These are phyloP conservation scores for Malthinus flaveolus DNA, from an alignment of 2,888 invertebrate genomes.

Conservation along the genomic window DNA sequence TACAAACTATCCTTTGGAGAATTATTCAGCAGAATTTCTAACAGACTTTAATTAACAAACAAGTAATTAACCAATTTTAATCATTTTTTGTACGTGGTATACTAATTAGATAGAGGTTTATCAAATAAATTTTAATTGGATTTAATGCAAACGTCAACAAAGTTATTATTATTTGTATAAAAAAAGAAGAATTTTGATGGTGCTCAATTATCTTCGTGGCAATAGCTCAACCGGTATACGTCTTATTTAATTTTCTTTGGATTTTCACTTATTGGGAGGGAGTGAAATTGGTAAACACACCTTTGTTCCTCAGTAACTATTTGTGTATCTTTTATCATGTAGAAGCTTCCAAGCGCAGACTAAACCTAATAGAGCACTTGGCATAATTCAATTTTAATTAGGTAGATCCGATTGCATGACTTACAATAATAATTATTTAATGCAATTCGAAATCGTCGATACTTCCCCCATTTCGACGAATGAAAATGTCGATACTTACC, in stretches of 20 bases:
- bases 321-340: no score
- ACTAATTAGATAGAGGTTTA: not conserved
- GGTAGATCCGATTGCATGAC: conserved; percentile 23
- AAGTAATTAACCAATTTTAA: conserved; percentile 1
- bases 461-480: conserved; percentile 17
- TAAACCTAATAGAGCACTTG: no score
- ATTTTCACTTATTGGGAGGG: no score
- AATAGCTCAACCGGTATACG: no score
- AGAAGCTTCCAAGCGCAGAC: no score
- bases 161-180: not conserved
- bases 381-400: not conserved
- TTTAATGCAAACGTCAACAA: not conserved
- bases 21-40: no score
- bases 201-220: no score
- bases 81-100: not conserved
- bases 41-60: conserved; percentile 3
- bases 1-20: no score
- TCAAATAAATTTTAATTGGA: conserved; percentile 1
- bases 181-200: not conserved
- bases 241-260: no score
- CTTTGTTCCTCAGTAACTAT: no score
- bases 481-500: conserved; percentile 20
- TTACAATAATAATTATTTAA: conserved; percentile 21
- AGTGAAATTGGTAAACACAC: no score
- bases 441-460: conserved; percentile 19